Evolutionary conservation across 1,140 invertebrate species (phyloP), one percentile per base, ranked within the genome.

Genomic region (Bombus sibiricus): DNA sequence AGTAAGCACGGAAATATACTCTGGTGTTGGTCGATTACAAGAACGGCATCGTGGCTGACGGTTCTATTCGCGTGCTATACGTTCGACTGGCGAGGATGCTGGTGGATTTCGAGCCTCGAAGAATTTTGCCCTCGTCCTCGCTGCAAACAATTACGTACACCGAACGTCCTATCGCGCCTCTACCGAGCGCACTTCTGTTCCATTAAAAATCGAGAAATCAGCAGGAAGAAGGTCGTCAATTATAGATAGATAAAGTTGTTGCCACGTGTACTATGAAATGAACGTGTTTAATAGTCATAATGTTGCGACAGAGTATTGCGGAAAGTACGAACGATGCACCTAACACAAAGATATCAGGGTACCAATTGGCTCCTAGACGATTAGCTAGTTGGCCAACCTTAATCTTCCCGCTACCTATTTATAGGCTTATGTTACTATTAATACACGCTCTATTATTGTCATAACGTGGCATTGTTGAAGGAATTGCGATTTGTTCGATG

Each of bases 381-480:
- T 53, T 75, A 75, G 32, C 72, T 47, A 64, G 32, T 41, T 53
- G 32, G n/a, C 77, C 59, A 34, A 47, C 43, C 37, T 53, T 32
- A 71, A 69, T 69, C 53, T 69, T 28, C n/a, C 37, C n/a, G n/a
- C 28, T 68, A 34, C 2, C 68, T 85, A 85, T 81, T 41, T 80
- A 80, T 85, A 81, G 41, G 34, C 32, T 68, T 53, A 28, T 72
- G 68, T 64, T 77, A 18, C 34, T 85, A 81, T 74, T 85, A 82
- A 82, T 82, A 86, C 37, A 41, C 47, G 18, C 69, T 43, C 84
- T 85, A 82, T 86, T 86, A 78, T 73, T 47, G 69, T 59, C n/a
- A 28, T 12, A 57, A 18, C 43, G 39, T 66, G 59, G 28, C 78
- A 78, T 85, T 66, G 79, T 66, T 85, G 79, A 72, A 37, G 66